Percentiles rank a stretch among this genome's conserved stretches.
Conservation (phyloP, 1,140 invertebrate species). For the Drosophila ananassae region DNA sequence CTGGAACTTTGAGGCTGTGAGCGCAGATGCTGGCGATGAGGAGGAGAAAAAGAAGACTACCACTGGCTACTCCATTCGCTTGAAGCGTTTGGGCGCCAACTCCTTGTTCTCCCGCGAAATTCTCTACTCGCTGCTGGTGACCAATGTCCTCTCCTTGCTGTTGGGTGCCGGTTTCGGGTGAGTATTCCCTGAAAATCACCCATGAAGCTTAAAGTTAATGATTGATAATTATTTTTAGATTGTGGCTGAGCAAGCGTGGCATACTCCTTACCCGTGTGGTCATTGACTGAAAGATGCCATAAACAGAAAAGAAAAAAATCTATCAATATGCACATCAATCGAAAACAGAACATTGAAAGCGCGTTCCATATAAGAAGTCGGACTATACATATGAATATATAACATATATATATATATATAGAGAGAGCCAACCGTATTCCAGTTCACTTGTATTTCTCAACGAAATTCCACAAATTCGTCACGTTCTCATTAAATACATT, state of each 20-base stretch:
- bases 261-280: conserved; percentile 87
- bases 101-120: conserved; percentile 95
- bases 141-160: conserved; percentile 94
- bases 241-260: conserved; percentile 89
- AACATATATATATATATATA: conserved; percentile 18
- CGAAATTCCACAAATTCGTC: conserved; percentile 34
- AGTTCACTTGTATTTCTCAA: conserved; percentile 58
- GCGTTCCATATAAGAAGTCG: conserved; percentile 59
- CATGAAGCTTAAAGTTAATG: conserved; percentile 10
- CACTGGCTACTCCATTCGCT: conserved; percentile 88
- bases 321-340: conserved; percentile 65
- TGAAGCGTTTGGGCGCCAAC: conserved; percentile 91
- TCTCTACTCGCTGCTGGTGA: conserved; percentile 94
- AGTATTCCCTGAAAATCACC: conserved; percentile 59
- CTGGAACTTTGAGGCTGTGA: conserved; percentile 90
- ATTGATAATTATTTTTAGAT: conserved; percentile 82
- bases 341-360: conserved; percentile 50
- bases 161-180: conserved; percentile 96
- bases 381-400: conserved; percentile 24
- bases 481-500: conserved; percentile 39
- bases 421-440: conserved; percentile 70
- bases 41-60: conserved; percentile 86
- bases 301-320: conserved; percentile 50
- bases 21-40: conserved; percentile 85
- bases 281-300: conserved; percentile 85